Percentiles rank a stretch among this genome's conserved stretches.
Conservation (phyloP, 2,888 invertebrate species). For the Acanthosepion esculentum region DNA sequence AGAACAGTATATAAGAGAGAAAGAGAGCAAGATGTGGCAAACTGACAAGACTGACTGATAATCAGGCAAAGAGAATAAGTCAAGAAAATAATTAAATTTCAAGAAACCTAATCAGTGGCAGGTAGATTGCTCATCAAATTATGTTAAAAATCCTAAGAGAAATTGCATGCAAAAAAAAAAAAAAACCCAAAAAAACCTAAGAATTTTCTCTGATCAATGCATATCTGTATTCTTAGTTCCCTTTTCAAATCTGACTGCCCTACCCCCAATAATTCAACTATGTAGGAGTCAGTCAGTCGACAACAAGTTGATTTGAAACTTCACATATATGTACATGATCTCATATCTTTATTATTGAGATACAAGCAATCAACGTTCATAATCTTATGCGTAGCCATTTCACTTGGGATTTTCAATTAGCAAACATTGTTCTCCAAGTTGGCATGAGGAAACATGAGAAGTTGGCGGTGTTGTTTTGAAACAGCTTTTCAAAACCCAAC, state of each 20-base stretch:
- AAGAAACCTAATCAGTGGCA: slow-evolving; percentile 11
- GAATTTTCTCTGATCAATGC: not conserved
- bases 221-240: not conserved
- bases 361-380: not conserved
- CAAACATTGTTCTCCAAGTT: slow-evolving; percentile 33
- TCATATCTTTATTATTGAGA: not conserved
- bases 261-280: not conserved
- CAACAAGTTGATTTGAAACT: not conserved
- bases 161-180: not conserved
- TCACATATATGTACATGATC: not conserved
- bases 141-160: slow-evolving; percentile 33
- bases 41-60: not conserved
- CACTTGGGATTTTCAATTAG: slow-evolving; percentile 4
- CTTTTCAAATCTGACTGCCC: not conserved
- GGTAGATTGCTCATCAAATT: not conserved
- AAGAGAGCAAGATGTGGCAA: slow-evolving; percentile 2
- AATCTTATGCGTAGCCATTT: not conserved
- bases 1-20: not conserved
- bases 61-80: not conserved
- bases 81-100: not conserved
- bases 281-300: not conserved
- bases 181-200: no score
- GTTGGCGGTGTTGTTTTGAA: not conserved
- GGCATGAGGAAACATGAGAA: not conserved
- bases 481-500: not conserved